Percentiles rank a stretch among this genome's conserved stretches.
Evolutionary conservation across 2,888 invertebrate genomes (phyloP).

Genomic region (Philopedon plagiatum): DNA sequence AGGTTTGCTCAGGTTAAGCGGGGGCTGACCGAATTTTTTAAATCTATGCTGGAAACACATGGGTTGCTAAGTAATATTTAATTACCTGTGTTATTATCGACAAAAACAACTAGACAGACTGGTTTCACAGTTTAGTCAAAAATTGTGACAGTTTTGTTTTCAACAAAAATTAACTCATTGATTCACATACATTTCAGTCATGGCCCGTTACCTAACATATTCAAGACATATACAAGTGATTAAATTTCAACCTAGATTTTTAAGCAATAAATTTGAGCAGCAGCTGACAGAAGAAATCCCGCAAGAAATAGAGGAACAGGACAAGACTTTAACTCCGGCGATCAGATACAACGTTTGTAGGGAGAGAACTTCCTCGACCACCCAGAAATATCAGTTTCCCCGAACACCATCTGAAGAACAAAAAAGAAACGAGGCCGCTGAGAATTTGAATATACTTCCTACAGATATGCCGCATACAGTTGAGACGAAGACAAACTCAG

Average conservation of each 20-base stretch:
- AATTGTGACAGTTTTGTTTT: conserved; percentile 13
- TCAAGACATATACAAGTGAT: neutral
- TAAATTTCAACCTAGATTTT: conserved; percentile 1
- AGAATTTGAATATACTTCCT: conserved; percentile 14
- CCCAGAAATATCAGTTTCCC: conserved; percentile 46
- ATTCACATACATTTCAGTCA: conserved; percentile 23
- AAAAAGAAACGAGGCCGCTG: neutral
- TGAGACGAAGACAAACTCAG: neutral
- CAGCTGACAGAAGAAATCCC: conserved; percentile 32
- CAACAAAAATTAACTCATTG: neutral
- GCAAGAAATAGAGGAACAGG: conserved; percentile 39
- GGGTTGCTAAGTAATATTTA: neutral
- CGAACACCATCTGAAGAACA: conserved; percentile 8
- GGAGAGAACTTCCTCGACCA: conserved; percentile 41
- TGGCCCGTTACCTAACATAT: conserved; percentile 20
- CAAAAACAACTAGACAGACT: neutral
- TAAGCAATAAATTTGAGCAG: conserved; percentile 39
- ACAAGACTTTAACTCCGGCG: conserved; percentile 35
- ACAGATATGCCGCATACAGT: conserved; percentile 7
- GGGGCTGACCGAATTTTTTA: no score
- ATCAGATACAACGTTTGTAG: conserved; percentile 55
- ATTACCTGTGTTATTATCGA: neutral
- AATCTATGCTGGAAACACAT: no score
- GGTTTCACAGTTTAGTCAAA: conserved; percentile 3
- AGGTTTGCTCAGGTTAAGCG: no score